phyloP scores from a whole-genome alignment of 2,888 invertebrate genomes.

The Athalia rosae region DNA sequence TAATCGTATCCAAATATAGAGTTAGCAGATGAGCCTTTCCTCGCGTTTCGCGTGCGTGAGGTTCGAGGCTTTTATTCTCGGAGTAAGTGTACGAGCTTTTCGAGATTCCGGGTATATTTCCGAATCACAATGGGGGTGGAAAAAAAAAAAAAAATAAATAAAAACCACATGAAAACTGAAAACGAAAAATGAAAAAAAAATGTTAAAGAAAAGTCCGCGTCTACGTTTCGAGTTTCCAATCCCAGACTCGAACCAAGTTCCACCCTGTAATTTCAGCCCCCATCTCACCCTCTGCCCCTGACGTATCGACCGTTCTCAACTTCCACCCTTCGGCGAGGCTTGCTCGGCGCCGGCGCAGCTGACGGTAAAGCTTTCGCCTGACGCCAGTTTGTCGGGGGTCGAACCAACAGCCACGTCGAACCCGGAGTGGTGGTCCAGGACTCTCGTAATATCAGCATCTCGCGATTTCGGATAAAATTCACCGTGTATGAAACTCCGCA shows the following conservation, averaged over 20 bases:
- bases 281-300: constrained; percentile 54
- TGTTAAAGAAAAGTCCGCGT: constrained; percentile 37
- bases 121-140: neutral
- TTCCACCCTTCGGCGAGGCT: constrained; percentile 58
- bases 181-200: neutral
- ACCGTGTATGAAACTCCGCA: too few relatives aligned
- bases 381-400: constrained; percentile 71
- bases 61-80: too few relatives aligned
- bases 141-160: too few relatives aligned
- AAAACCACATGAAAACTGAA: neutral
- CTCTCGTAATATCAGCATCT: constrained; percentile 11
- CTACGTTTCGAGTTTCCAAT: constrained; percentile 49
- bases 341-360: constrained; percentile 66
- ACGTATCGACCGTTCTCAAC: constrained; percentile 66
- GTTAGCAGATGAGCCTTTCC: too few relatives aligned
- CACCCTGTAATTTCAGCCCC: constrained; percentile 45
- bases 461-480: neutral
- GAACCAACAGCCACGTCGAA: constrained; percentile 47
- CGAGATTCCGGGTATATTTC: neutral
- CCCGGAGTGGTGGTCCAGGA: constrained; percentile 33
- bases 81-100: too few relatives aligned
- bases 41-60: too few relatives aligned
- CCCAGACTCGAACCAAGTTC: constrained; percentile 60
- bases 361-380: constrained; percentile 57
- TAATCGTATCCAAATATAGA: too few relatives aligned